phyloP scores from a whole-genome alignment of 2,797 vertebrate genomes.

The Micropoecilia bifurca region DNA sequence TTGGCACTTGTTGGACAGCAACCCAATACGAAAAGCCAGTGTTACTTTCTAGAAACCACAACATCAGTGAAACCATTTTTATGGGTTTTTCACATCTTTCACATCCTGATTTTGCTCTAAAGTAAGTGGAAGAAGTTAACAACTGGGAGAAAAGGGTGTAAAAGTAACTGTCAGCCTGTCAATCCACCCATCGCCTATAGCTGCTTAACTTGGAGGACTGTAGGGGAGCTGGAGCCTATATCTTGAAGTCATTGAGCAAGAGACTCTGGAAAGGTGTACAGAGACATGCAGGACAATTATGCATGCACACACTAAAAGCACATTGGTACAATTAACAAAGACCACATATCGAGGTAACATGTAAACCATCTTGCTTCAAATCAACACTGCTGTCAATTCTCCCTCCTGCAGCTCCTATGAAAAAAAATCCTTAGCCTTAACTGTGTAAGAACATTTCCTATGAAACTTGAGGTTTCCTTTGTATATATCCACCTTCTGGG shows the following conservation, averaged over 20 bases:
- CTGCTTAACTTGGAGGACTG: neutral
- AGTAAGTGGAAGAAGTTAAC: neutral
- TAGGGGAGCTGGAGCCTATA: neutral
- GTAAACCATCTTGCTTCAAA: neutral
- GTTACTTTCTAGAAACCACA: neutral
- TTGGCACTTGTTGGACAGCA: neutral
- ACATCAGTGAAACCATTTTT: neutral
- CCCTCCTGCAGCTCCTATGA: neutral
- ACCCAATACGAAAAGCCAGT: neutral
- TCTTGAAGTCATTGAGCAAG: neutral
- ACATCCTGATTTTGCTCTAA: neutral
- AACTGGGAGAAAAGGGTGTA: neutral
- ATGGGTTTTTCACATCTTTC: neutral
- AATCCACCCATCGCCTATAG: neutral
- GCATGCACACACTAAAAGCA: neutral
- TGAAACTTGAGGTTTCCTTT: neutral
- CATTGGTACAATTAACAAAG: neutral
- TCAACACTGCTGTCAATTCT: neutral
- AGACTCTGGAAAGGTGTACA: neutral
- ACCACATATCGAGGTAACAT: neutral
- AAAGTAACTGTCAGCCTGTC: neutral
- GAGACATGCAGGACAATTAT: neutral
- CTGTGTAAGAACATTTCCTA: neutral
- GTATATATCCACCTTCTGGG: neutral
- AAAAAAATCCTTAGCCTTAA: neutral